Evolutionary conservation across 2,797 vertebrate genomes (phyloP).

Genomic region (Gadopsis bispinosus): DNA sequence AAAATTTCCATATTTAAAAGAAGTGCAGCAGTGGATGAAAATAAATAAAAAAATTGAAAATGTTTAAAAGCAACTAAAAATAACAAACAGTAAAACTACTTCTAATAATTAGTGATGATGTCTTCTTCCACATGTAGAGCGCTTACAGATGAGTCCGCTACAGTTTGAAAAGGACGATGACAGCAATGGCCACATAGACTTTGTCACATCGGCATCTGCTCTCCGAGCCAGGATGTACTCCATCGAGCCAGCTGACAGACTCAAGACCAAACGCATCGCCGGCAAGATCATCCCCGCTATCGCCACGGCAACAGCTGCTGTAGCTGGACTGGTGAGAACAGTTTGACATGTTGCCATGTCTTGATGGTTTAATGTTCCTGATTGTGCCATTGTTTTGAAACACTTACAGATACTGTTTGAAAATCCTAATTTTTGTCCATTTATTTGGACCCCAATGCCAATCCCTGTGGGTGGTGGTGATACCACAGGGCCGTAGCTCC

Average conservation of each 20-base stretch:
- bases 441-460: background rate
- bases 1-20: too few relatives aligned
- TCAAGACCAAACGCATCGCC: slow-evolving; percentile 97
- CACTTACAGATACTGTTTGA: background rate
- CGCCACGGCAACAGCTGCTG: slow-evolving; percentile 96
- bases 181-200: slow-evolving; percentile 94
- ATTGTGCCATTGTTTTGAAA: background rate
- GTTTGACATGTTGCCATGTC: background rate
- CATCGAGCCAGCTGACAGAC: slow-evolving; percentile 93
- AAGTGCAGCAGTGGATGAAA: too few relatives aligned
- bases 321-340: slow-evolving; percentile 93
- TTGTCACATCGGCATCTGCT: slow-evolving; percentile 92
- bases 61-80: too few relatives aligned
- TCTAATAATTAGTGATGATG: background rate
- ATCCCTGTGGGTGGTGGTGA: too few relatives aligned
- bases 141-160: slow-evolving; percentile 88
- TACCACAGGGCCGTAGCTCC: too few relatives aligned
- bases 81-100: background rate
- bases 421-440: background rate
- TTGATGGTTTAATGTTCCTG: background rate
- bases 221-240: slow-evolving; percentile 95
- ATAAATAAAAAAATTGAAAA: too few relatives aligned
- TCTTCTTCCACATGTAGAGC: slow-evolving; percentile 76
- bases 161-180: slow-evolving; percentile 98
- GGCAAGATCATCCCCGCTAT: slow-evolving; percentile 99